Percentiles rank a stretch among this genome's conserved stretches.
These are phyloP conservation scores for Epiblema foenella DNA, from an alignment of 2,888 invertebrate genomes.

Conservation along the genomic window DNA sequence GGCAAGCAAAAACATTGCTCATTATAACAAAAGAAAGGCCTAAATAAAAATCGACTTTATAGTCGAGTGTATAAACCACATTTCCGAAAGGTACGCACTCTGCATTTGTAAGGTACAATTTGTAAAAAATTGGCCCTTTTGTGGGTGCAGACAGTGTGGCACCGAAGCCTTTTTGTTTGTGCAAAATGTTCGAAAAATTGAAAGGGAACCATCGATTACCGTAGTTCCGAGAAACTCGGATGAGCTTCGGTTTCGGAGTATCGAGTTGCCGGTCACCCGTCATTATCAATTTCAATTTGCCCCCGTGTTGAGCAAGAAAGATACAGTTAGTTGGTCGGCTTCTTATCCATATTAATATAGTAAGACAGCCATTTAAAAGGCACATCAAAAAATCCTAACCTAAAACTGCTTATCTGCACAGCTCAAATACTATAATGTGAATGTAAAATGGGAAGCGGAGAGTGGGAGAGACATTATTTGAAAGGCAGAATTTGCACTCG, in stretches of 20 bases:
- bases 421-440: no score
- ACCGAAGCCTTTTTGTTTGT: conserved; percentile 76
- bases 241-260: conserved; percentile 48
- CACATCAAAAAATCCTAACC: no score
- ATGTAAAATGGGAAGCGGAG: no score
- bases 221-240: conserved; percentile 70
- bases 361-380: conserved; percentile 10
- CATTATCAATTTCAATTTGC: conserved; percentile 40
- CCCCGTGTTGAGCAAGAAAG: conserved; percentile 27
- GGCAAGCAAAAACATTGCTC: conserved; percentile 73
- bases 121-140: conserved; percentile 74
- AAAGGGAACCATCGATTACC: conserved; percentile 63
- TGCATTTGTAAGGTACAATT: conserved; percentile 78
- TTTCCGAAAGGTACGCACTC: conserved; percentile 56
- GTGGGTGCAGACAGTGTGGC: conserved; percentile 82
- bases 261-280: conserved; percentile 33
- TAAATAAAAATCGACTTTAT: conserved; percentile 57
- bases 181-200: conserved; percentile 66
- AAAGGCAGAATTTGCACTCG: no score
- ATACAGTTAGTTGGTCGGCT: conserved; percentile 40
- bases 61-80: conserved; percentile 54
- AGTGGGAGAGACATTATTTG: no score
- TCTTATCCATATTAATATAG: conserved; percentile 14
- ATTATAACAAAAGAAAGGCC: conserved; percentile 60
- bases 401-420: no score